Base-by-base conservation (phyloP, 1,140 invertebrate species). In the Zelostemma sp. region DNA sequence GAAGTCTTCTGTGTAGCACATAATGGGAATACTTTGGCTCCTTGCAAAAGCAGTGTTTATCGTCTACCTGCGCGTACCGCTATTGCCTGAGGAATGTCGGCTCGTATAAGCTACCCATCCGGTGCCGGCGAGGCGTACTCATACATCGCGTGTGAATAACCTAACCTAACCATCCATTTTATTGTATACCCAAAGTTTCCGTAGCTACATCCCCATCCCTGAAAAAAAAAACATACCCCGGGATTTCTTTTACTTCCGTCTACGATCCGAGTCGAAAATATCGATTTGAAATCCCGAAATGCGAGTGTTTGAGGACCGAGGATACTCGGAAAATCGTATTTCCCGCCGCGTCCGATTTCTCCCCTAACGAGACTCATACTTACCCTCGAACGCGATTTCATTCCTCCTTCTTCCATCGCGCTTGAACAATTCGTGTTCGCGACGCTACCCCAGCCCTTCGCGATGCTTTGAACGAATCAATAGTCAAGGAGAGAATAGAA, bases 11-110 rank as follows among this genome's bases (percentile, higher is more conserved):
- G 58, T 53, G 77, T 77, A 77, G 75, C 72, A 67, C 73, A 73
- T 79, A 76, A 75, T 72, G 60, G 68, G 60, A 67, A 77, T 74
- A 75, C 68, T 76, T 73, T 17, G 56, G 61, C 49, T 74, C 31
- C 62, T 67, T 60, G 65, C 45, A 59, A 60, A 73, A 76, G 72
- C 73, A 49, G 73, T 78, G 73, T 75, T 79, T 74, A 71, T 75
- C 70, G 47, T 79, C 67, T 69, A 75, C 67, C 72, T 74, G 63
- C 61, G 69, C 55, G 69, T 47, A 45, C 28, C 54, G 59, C 72
- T 70, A 68, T 57, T 53, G 54, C 46, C 47, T 48, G 46, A 40
- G 60, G 72, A 74, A 79, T 73, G 63, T 50, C 54, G 55, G 45
- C 60, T 48, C 54, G 64, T 68, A 70, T 45, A 47, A 59, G 57